Percentiles rank a stretch among this genome's conserved stretches.
Conservation (phyloP, 2,113 vertebrate genomes). For the Cochlearius cochlearius region DNA sequence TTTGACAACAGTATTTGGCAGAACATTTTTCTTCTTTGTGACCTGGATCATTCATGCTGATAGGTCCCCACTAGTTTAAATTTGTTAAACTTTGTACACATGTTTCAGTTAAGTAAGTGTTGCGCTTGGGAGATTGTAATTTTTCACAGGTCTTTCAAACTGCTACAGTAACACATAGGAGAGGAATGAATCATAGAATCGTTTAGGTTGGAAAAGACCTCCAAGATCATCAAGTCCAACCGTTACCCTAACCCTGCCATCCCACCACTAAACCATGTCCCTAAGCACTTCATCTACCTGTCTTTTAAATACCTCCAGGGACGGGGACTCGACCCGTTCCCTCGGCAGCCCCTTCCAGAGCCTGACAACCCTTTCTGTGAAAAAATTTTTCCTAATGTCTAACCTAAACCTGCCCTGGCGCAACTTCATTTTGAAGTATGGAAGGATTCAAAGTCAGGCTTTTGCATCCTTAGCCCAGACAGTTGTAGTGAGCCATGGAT, state of each 20-base stretch:
- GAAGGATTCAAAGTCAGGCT: neutral
- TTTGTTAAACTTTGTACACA: neutral
- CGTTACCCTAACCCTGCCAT: no score
- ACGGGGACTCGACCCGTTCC: no score
- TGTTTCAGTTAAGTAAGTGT: neutral
- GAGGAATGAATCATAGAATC: neutral
- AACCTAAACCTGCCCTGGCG: no score
- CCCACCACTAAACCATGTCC: no score
- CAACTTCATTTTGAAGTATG: neutral
- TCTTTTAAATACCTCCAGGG: no score
- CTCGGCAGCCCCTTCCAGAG: no score
- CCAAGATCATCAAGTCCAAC: no score
- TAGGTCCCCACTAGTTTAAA: neutral
- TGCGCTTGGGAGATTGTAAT: neutral
- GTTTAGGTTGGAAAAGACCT: no score
- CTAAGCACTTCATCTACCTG: no score
- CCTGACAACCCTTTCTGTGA: no score
- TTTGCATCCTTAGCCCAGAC: neutral
- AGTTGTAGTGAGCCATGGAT: neutral
- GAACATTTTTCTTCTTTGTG: neutral
- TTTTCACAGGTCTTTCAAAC: neutral
- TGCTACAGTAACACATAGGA: neutral
- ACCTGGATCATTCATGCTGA: neutral
- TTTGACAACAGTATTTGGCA: neutral
- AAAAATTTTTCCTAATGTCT: no score